Evolutionary conservation across 2,888 invertebrate species (phyloP).

Genomic region (Horisme vitalbata): DNA sequence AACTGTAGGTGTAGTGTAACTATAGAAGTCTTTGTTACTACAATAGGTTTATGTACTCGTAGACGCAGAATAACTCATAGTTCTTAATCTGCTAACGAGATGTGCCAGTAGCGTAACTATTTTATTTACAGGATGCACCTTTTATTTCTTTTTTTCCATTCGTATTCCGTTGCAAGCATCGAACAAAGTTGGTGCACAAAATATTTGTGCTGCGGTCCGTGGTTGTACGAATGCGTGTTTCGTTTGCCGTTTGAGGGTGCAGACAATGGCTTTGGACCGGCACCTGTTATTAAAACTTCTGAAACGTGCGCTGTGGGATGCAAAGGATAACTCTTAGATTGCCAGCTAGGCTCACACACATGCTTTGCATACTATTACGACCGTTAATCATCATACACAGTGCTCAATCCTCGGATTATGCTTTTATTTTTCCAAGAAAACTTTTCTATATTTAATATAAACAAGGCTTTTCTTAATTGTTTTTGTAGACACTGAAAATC

Average conservation of each 20-base stretch:
- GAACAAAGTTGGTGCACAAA: conserved; percentile 25
- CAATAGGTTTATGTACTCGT: no score
- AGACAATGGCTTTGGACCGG: conserved; percentile 56
- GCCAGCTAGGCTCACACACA: conserved; percentile 1
- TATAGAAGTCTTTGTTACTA: no score
- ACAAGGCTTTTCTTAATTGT: no score
- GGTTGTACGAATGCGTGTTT: conserved; percentile 47
- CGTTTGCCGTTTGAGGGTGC: conserved; percentile 43
- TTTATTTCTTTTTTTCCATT: conserved; percentile 1
- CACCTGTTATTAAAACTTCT: conserved; percentile 65
- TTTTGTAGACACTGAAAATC: no score
- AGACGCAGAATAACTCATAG: no score
- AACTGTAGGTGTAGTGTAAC: no score
- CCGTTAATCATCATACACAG: not conserved
- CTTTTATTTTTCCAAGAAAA: no score
- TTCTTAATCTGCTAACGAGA: no score
- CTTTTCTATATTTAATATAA: no score
- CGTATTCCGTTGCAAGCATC: conserved; percentile 3
- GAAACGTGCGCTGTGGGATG: not conserved
- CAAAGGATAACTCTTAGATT: conserved; percentile 1
- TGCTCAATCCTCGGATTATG: no score
- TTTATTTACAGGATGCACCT: conserved; percentile 34
- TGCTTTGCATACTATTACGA: conserved; percentile 15
- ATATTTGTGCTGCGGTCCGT: conserved; percentile 40
- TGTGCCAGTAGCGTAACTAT: not conserved